A percentile compares a stretch with the other conserved stretches of the same genome.
Evolutionary conservation across 2,888 invertebrate genomes (phyloP).

Genomic region (Noctua fimbriata): DNA sequence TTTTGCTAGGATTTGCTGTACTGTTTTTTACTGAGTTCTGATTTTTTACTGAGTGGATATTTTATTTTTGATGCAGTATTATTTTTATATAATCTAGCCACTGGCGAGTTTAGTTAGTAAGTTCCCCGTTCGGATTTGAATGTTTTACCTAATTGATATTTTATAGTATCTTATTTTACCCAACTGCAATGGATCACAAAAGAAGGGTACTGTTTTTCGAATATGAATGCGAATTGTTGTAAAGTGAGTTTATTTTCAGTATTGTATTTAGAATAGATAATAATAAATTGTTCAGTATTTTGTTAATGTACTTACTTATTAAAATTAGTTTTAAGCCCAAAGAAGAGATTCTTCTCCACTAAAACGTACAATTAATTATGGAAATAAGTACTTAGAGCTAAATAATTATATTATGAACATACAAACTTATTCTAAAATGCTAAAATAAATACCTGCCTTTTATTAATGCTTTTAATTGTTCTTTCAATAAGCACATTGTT

Average conservation of each 20-base stretch:
- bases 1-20: constrained; percentile 51
- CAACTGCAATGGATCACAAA: not conserved
- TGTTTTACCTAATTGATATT: not conserved
- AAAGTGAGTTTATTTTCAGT: not conserved
- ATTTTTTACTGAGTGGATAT: not conserved
- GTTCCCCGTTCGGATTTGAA: not conserved
- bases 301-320: not conserved
- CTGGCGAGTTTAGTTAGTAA: not conserved
- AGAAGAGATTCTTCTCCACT: constrained; percentile 77
- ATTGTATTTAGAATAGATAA: not conserved
- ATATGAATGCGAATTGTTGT: not conserved
- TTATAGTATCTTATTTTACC: not conserved
- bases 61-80: not conserved
- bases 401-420: not conserved
- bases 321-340: constrained; percentile 26
- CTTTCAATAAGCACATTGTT: not conserved
- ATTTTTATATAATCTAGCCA: not conserved
- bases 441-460: constrained; percentile 1
- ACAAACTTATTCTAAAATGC: not conserved
- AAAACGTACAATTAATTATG: constrained; percentile 6
- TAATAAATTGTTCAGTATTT: not conserved
- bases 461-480: not conserved
- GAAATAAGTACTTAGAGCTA: not conserved
- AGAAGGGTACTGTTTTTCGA: not conserved
- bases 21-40: constrained; percentile 24